These are phyloP conservation scores for Siphlonurus alternatus DNA, from an alignment of 2,888 invertebrate genomes.

Conservation along the genomic window DNA sequence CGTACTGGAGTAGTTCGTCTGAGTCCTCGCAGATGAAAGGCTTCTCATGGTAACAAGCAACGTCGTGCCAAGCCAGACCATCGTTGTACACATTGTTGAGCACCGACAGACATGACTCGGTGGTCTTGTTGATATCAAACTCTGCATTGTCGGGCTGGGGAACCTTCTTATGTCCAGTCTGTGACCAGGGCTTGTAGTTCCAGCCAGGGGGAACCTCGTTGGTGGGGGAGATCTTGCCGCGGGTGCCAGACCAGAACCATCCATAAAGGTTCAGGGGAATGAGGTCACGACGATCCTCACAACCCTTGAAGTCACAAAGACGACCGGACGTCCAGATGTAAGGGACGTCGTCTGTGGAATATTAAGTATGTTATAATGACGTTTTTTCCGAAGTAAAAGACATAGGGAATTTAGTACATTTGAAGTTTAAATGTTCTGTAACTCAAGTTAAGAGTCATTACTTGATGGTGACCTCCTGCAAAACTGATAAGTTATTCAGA, in stretches of 20 bases:
- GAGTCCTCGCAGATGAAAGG: slow-evolving; percentile 83
- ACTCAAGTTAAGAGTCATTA: too few relatives aligned
- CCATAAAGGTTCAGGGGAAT: slow-evolving; percentile 73
- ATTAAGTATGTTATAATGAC: too few relatives aligned
- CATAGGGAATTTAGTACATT: too few relatives aligned
- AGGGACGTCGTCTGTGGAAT: slow-evolving; percentile 34
- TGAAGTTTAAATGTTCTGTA: too few relatives aligned
- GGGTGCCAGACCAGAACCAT: slow-evolving; percentile 88
- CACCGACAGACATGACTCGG: slow-evolving; percentile 71
- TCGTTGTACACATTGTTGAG: slow-evolving; percentile 88
- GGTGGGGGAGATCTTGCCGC: slow-evolving; percentile 71
- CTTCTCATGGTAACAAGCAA: slow-evolving; percentile 85
- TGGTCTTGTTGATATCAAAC: slow-evolving; percentile 74
- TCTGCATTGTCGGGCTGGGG: slow-evolving; percentile 83
- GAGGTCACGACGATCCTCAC: slow-evolving; percentile 67
- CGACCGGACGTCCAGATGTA: slow-evolving; percentile 90
- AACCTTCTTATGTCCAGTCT: slow-evolving; percentile 77
- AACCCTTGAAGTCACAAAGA: slow-evolving; percentile 84
- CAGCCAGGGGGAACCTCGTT: slow-evolving; percentile 51
- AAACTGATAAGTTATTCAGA: too few relatives aligned
- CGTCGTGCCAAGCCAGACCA: slow-evolving; percentile 87
- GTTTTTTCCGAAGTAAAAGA: too few relatives aligned
- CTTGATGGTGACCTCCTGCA: too few relatives aligned
- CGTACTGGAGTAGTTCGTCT: slow-evolving; percentile 71
- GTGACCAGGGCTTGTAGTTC: slow-evolving; percentile 80